Evolutionary conservation across 2,113 vertebrate genomes (phyloP), one percentile per base, ranked within the genome.

Genomic region (Pseudois nayaur): DNA sequence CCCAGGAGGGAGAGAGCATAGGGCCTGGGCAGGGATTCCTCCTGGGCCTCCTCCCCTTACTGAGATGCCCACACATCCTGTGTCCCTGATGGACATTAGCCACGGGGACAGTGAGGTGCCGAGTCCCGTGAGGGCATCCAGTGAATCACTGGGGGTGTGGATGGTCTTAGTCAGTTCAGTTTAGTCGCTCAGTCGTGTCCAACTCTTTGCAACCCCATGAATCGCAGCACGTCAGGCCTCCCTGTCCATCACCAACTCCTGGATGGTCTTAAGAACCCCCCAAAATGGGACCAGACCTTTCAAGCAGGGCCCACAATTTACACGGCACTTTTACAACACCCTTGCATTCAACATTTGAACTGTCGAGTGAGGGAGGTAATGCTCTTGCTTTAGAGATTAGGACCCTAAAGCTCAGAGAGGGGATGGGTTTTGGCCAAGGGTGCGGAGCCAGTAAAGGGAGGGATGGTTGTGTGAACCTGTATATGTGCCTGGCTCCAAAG

Each of bases 331-430:
- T 50, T 33, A 6, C 17, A 4, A 1, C 9, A 25, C 31, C 21
- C 19, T 11, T 29, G 31, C 25, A 2, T 6, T 33, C 27, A 27
- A 17, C 88, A n/a, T 36, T 52, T 45, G 50, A 62, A 64, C 12
- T 12, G 1, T 23, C 14, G 6, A 3, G 0, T 1, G 9, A 59
- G 40, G 19, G 31, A 31, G 17, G 25, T 5, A 0, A 27, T 6
- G 10, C 40, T 64, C 74, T 86, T n/a, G 40, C 36, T 55, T 88
- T 60, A 81, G n/a, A 91, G 74, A 17, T 31, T 21, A 79, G 17
- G 57, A 50, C 36, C 17, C 43, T 31, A 19, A n/a, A 25, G 54
- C 45, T 31, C 52, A 54, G 55, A 55, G 55, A 55, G 33, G 12
- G 29, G 25, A 29, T 10, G 21, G 54, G 25, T 13, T 11, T 19